phyloP scores from a whole-genome alignment of 2,797 vertebrate genomes.

The Falco columbarius region DNA sequence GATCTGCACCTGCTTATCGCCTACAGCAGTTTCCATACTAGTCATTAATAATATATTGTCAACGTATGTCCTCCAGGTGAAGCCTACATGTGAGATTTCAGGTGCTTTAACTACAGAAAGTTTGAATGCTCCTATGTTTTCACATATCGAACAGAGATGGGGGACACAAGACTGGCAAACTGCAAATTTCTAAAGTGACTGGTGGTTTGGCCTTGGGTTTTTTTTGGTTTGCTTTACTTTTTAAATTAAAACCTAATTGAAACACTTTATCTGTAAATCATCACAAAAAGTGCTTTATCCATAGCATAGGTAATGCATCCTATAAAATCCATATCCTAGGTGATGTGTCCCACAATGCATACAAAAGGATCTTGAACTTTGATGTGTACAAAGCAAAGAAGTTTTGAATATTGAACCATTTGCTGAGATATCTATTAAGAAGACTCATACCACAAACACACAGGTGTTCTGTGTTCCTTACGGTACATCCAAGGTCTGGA shows the following conservation, averaged over 20 bases:
- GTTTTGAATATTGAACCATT: not conserved
- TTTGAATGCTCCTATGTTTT: not conserved
- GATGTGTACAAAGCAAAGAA: not conserved
- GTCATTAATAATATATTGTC: not conserved
- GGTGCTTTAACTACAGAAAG: not conserved
- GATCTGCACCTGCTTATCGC: not conserved
- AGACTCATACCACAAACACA: not conserved
- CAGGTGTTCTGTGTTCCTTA: slow-evolving; percentile 1
- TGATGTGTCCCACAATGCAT: not conserved
- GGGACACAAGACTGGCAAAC: not conserved
- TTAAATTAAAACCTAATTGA: not conserved
- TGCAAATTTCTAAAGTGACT: not conserved
- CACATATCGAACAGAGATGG: not conserved
- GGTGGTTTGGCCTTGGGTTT: rapidly evolving
- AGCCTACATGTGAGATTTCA: not conserved
- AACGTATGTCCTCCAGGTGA: not conserved
- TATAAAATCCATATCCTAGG: not conserved
- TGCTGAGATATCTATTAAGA: not conserved
- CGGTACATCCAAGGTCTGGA: not conserved
- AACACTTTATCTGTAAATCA: not conserved
- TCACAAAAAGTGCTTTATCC: not conserved
- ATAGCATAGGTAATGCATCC: not conserved
- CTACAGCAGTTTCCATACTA: not conserved
- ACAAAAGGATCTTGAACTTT: slow-evolving; percentile 1
- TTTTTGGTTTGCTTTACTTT: not conserved